Evolutionary conservation across 92 coral and sea anemone species (phyloP).

Genomic region (Palythoa grandis): DNA sequence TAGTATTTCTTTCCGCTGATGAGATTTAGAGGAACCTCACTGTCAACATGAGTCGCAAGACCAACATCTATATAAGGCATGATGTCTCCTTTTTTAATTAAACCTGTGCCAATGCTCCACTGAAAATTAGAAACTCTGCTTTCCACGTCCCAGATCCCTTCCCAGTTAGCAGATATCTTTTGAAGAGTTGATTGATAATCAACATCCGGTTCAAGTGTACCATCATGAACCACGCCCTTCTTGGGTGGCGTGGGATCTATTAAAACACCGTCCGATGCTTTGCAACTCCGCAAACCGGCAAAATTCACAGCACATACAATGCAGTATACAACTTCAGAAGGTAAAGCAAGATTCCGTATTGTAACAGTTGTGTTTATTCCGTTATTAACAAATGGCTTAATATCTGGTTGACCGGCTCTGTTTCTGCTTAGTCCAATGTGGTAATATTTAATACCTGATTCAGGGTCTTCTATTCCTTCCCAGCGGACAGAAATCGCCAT

Average conservation of each 20-base stretch:
- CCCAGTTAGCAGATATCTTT: slow-evolving; percentile 93
- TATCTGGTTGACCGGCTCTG: slow-evolving; percentile 74
- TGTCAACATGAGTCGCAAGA: slow-evolving; percentile 85
- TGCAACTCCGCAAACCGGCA: slow-evolving; percentile 77
- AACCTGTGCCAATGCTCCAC: slow-evolving; percentile 85
- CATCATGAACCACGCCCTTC: slow-evolving; percentile 92
- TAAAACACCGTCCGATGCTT: slow-evolving; percentile 91
- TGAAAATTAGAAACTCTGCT: slow-evolving; percentile 90
- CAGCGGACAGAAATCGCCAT: slow-evolving; percentile 80
- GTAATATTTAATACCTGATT: slow-evolving; percentile 79
- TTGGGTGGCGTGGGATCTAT: slow-evolving; percentile 82
- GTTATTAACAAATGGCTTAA: slow-evolving; percentile 61
- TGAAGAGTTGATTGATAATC: slow-evolving; percentile 80
- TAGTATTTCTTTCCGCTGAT: slow-evolving; percentile 75
- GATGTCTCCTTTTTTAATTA: slow-evolving; percentile 51
- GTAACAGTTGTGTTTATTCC: slow-evolving; percentile 81
- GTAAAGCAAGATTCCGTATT: slow-evolving; percentile 61
- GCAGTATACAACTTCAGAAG: slow-evolving; percentile 81
- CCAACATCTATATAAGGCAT: slow-evolving; percentile 69
- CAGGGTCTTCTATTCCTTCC: slow-evolving; percentile 83
- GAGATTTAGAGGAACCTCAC: slow-evolving; percentile 61
- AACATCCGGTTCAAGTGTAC: slow-evolving; percentile 90
- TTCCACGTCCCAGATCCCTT: slow-evolving; percentile 94
- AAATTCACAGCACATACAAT: slow-evolving; percentile 87
- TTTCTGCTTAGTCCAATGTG: slow-evolving; percentile 87